Evolutionary conservation across 2,113 vertebrate species (phyloP), one percentile per base, ranked within the genome.

Genomic region (Hepsetus odoe): DNA sequence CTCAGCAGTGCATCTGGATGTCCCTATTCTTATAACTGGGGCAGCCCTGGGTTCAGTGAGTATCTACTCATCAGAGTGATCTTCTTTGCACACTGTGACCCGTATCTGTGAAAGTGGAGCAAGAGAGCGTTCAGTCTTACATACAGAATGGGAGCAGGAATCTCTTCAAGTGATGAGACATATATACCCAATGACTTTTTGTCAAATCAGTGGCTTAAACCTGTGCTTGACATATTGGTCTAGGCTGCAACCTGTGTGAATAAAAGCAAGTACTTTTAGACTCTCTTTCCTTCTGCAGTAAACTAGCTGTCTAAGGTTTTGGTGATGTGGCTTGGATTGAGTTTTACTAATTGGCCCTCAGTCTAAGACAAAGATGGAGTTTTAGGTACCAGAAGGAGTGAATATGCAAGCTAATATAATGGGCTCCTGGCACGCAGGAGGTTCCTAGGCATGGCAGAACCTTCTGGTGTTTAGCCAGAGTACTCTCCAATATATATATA

Each of bases 11-110:
- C 61, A 26, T 16, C 56, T 73, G 40, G 42, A 59, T 69, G 42
- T 59, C 32, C 74, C n/a, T 42, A 70, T 74, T 68, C 71, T 49
- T 61, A 62, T 65, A 83, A 75, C 56, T 83, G 59, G 77, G 64
- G 35, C 76, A 83, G 72, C 71, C 13, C n/a, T 24, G 46, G 20
- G 76, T 72, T 66, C 67, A 59, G 38, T 59, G 81, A 74, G 66
- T 26, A 49, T 51, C 76, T 42, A 79, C 65, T 56, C 49, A 69
- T 74, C 56, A 38, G 56, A 55, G 22, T 65, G n/a, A 59, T 53
- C 59, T 32, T 66, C 61, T 75, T 26, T 18, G 30, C 61, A 40
- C 14, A 18, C 61, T 16, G 20, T 51, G 73, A 26, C 7, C 71
- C 75, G 61, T 70, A 46, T 82, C 74, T 65, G n/a, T 38, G 49